Percentiles rank a stretch among this genome's conserved stretches.
Evolutionary conservation across 1,140 invertebrate species (phyloP).

Genomic region (Drosophila seguyi): DNA sequence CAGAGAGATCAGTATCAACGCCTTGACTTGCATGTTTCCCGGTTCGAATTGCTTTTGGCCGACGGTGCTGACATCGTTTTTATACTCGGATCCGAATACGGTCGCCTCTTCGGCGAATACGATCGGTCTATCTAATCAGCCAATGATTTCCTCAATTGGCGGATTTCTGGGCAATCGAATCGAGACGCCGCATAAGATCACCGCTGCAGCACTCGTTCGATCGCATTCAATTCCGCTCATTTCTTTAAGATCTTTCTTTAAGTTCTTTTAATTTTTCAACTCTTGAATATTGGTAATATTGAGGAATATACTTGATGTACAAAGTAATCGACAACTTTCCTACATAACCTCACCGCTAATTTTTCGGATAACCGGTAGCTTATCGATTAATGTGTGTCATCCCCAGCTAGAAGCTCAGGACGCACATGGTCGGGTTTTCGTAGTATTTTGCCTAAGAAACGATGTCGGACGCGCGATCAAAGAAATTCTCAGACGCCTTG

Average conservation of each 20-base stretch:
- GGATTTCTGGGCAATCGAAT: conserved; percentile 1
- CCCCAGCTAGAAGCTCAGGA: too few species aligned
- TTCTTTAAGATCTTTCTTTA: too few species aligned
- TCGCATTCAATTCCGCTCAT: neutral
- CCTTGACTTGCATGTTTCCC: conserved; percentile 44
- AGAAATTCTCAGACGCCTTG: too few species aligned
- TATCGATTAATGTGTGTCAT: too few species aligned
- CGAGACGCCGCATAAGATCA: neutral
- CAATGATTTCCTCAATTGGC: neutral
- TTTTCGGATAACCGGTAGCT: too few species aligned
- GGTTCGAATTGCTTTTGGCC: conserved; percentile 21
- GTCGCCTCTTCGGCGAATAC: conserved; percentile 16
- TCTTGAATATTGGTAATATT: too few species aligned
- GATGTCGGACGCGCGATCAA: too few species aligned
- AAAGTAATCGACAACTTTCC: too few species aligned
- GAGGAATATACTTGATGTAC: too few species aligned
- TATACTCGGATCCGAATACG: conserved; percentile 43
- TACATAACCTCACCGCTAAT: conserved; percentile 49
- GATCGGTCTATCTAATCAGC: conserved; percentile 52
- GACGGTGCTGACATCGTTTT: conserved; percentile 46
- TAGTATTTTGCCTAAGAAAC: too few species aligned
- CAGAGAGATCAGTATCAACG: conserved; percentile 44
- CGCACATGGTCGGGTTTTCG: too few species aligned
- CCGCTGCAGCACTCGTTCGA: neutral
- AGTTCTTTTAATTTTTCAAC: neutral